A percentile compares a stretch with the other conserved stretches of the same genome.
These are phyloP conservation scores for Siniperca knerii DNA, from an alignment of 2,113 vertebrate species.

Conservation along the genomic window DNA sequence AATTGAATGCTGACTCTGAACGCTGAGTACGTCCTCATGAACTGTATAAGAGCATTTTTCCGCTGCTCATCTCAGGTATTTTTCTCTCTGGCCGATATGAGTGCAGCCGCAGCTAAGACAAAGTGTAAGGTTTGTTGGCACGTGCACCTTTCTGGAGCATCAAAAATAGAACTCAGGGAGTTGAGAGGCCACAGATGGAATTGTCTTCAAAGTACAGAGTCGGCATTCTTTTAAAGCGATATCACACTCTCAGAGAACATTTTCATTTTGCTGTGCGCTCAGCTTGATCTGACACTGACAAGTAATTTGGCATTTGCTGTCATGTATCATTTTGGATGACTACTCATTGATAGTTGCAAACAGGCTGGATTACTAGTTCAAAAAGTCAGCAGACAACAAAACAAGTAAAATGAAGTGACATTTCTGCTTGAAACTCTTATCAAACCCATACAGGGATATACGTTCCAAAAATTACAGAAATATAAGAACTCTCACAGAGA, in stretches of 20 bases:
- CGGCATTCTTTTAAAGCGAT: constrained; percentile 56
- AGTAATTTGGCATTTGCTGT: constrained; percentile 58
- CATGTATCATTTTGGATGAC: constrained; percentile 40
- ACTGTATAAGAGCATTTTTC: constrained; percentile 84
- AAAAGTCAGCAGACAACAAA: constrained; percentile 21
- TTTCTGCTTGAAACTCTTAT: not conserved
- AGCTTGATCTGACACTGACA: constrained; percentile 47
- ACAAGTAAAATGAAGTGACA: constrained; percentile 19
- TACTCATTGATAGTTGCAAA: constrained; percentile 32
- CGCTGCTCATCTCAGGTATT: constrained; percentile 87
- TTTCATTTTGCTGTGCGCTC: constrained; percentile 51
- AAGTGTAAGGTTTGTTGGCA: constrained; percentile 55
- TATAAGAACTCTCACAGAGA: not conserved
- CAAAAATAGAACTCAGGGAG: constrained; percentile 58
- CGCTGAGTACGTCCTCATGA: constrained; percentile 75
- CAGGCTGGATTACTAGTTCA: constrained; percentile 34
- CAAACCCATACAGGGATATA: not conserved
- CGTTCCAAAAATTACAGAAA: not conserved
- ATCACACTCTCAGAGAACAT: constrained; percentile 21
- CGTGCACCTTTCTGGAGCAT: constrained; percentile 34
- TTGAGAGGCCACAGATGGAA: constrained; percentile 59
- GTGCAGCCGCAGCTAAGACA: constrained; percentile 6
- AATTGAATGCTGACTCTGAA: constrained; percentile 90
- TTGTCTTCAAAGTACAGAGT: constrained; percentile 54
- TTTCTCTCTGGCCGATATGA: constrained; percentile 65